These are phyloP conservation scores for Ganaspis brasiliensis DNA, from an alignment of 2,888 invertebrate species.

Conservation along the genomic window DNA sequence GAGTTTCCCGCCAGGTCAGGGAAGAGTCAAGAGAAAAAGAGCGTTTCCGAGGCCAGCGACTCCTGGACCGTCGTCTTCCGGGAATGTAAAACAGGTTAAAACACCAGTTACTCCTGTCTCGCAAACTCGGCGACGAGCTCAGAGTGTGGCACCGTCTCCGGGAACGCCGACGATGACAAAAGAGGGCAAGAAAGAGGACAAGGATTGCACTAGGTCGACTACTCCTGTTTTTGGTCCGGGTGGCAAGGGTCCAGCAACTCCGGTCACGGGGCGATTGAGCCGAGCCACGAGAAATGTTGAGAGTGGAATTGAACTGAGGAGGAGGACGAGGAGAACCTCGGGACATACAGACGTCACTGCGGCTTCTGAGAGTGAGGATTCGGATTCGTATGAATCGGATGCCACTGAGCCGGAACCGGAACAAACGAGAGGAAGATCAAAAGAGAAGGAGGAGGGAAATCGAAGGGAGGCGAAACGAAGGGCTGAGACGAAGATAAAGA, in stretches of 20 bases:
- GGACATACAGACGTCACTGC: conserved; percentile 84
- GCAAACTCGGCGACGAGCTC: conserved; percentile 82
- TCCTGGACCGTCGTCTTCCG: conserved; percentile 50
- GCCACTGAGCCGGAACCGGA: conserved; percentile 78
- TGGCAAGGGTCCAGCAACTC: conserved; percentile 85
- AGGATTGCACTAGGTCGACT: conserved; percentile 81
- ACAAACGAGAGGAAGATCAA: conserved; percentile 66
- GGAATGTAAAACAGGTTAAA: conserved; percentile 66
- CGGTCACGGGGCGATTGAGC: conserved; percentile 80
- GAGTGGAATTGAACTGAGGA: conserved; percentile 68
- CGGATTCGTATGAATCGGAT: conserved; percentile 82
- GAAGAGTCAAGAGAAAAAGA: neutral
- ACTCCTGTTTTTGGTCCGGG: conserved; percentile 86
- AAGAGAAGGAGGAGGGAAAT: conserved; percentile 70
- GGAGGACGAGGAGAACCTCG: conserved; percentile 82
- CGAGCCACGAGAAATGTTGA: conserved; percentile 77
- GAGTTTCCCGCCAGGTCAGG: conserved; percentile 64
- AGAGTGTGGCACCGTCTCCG: conserved; percentile 77
- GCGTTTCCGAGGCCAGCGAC: neutral
- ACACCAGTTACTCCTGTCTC: conserved; percentile 74
- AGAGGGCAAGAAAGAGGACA: conserved; percentile 69
- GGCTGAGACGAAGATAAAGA: conserved; percentile 81
- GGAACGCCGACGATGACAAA: conserved; percentile 65
- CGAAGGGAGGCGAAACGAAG: conserved; percentile 77
- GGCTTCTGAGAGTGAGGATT: conserved; percentile 84